Conservation (phyloP, 2,113 vertebrate species). For the Pan troglodytes region DNA sequence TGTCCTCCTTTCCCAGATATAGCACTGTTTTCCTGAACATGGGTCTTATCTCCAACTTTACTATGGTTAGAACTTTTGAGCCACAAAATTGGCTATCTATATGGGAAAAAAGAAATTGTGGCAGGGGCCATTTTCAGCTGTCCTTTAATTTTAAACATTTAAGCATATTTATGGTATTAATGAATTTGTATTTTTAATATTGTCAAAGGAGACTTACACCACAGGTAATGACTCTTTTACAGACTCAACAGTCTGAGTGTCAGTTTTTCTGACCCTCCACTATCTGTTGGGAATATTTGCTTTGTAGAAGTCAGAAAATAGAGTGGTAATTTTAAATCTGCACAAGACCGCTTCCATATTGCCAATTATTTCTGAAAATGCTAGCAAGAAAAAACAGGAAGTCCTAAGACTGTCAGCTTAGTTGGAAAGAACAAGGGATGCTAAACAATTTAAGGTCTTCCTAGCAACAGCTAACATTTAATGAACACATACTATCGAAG, state of each 20-base stretch:
- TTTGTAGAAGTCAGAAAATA: slow-evolving; percentile 12
- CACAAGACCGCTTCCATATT: not conserved
- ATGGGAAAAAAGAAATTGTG: not conserved
- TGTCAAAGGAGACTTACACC: not conserved
- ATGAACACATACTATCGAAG: not conserved
- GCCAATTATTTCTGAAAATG: slow-evolving; percentile 19
- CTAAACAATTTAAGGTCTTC: not conserved
- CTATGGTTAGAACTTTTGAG: not conserved
- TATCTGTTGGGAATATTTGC: not conserved
- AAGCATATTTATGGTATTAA: not conserved
- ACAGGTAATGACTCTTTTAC: not conserved
- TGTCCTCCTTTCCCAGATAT: not conserved
- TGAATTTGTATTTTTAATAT: not conserved
- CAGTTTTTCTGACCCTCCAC: not conserved
- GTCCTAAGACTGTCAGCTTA: not conserved
- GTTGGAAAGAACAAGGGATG: not conserved
- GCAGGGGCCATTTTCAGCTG: not conserved
- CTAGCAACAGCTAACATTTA: not conserved
- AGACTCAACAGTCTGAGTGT: not conserved
- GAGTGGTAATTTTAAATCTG: not conserved
- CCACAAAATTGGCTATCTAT: not conserved
- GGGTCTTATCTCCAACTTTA: not conserved
- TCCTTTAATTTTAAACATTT: not conserved
- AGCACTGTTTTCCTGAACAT: not conserved
- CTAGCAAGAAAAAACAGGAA: not conserved